Conservation (phyloP, 2,797 vertebrate species). For the Chiropotes sagulatus region DNA sequence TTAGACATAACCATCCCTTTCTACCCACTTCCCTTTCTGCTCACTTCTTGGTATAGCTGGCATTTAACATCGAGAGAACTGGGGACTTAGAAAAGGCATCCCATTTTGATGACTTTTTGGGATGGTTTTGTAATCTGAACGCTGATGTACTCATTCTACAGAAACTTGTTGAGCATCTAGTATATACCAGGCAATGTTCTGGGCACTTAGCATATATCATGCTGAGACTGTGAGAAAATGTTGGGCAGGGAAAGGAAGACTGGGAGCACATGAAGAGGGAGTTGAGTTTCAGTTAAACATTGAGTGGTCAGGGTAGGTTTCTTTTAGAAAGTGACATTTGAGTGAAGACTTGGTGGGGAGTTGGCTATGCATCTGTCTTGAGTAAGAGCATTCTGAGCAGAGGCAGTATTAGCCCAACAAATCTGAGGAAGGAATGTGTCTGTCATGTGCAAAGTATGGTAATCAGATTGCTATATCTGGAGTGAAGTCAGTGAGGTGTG, state of each 20-base stretch:
- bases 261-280: not conserved
- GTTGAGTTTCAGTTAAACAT: not conserved
- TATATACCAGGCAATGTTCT: not conserved
- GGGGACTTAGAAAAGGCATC: not conserved
- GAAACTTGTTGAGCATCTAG: not conserved
- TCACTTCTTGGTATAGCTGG: not conserved
- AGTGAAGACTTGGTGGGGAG: not conserved
- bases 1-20: not conserved
- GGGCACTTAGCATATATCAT: not conserved
- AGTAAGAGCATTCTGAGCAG: not conserved
- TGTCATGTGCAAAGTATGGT: not conserved
- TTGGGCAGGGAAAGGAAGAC: not conserved
- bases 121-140: not conserved
- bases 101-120: not conserved
- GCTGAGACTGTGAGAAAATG: not conserved
- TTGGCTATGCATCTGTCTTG: not conserved
- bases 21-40: not conserved
- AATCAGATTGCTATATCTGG: not conserved
- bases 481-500: not conserved
- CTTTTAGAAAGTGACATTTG: not conserved
- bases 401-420: not conserved
- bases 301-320: not conserved
- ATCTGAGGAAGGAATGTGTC: not conserved
- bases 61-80: not conserved
- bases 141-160: not conserved